Base-by-base conservation (phyloP, 2,113 vertebrate species). In the Corynorhinus townsendii region DNA sequence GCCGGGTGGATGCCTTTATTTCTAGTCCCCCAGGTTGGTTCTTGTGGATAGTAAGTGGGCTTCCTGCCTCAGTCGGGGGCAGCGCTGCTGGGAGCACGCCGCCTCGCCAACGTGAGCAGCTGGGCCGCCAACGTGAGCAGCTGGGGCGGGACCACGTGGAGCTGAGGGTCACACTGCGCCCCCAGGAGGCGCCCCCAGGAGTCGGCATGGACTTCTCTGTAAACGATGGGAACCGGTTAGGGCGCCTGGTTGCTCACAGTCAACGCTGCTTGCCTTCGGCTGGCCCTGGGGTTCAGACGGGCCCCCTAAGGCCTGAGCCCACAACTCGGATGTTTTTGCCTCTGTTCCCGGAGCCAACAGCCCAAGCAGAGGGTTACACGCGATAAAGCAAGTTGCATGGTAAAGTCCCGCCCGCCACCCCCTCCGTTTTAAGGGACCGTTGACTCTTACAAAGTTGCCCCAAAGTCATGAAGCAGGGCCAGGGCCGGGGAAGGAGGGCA, bases 111-210 rank as follows among this genome's bases (percentile, higher is more conserved):
- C 95, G n/a, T 86, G 56, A 96, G 91, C 0, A 5, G 28, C 7
- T 62, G 1, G n/a, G n/a, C n/a, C n/a, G n/a, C n/a, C n/a, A n/a
- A n/a, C n/a, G n/a, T n/a, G n/a, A n/a, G 40, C 40, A 43, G 40
- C 40, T 6, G 40, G 93, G 68, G 22, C 90, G 90, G 75, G 66
- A 84, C 93, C 95, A 52, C 91, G 73, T 92, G 89, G 96, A 95
- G 94, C 94, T 95, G 71, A 87, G 95, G 96, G 77, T 80, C 80
- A 79, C n/a, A 20, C 33, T 68, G 76, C 49, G 8, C 66, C 64
- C 38, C 43, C 75, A 72, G 47, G 10, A 15, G n/a, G n/a, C n/a
- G n/a, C n/a, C n/a, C n/a, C n/a, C n/a, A n/a, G n/a, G n/a, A n/a
- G 35, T 26, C 85, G 77, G 94, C 80, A 56, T 54, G 45, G 52